Percentiles rank a stretch among this genome's conserved stretches.
phyloP scores from a whole-genome alignment of 2,888 invertebrate species.

The Lasioglossum figueresi region DNA sequence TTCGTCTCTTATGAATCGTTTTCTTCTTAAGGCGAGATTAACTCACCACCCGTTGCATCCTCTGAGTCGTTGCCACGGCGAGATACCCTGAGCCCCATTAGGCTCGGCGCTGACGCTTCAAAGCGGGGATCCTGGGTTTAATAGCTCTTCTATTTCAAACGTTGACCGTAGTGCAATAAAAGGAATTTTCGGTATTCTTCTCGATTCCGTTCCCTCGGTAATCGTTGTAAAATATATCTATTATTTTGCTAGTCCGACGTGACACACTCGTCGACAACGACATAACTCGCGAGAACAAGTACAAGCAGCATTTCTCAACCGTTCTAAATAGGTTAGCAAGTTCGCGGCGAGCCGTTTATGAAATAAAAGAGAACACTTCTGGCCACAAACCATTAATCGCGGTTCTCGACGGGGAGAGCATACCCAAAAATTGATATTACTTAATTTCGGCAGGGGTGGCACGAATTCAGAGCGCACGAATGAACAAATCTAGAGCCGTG shows the following conservation, averaged over 20 bases:
- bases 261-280: not conserved
- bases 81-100: slow-evolving; percentile 5
- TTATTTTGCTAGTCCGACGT: not conserved
- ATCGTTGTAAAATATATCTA: not conserved
- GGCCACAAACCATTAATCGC: not conserved
- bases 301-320: not conserved
- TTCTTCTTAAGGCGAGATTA: slow-evolving; percentile 33
- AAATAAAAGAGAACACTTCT: not conserved
- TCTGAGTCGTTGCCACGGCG: not conserved
- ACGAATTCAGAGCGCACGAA: not conserved
- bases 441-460: not conserved
- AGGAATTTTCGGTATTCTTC: not conserved
- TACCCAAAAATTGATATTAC: not conserved
- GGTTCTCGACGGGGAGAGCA: not conserved
- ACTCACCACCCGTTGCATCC: not conserved
- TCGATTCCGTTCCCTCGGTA: not conserved
- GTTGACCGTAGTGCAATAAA: not conserved
- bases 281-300: not conserved
- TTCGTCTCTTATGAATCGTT: slow-evolving; percentile 28
- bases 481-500: not conserved
- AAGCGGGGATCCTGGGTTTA: not conserved
- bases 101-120: not conserved
- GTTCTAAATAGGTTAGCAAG: not conserved
- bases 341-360: not conserved
- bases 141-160: slow-evolving; percentile 4